phyloP scores from a whole-genome alignment of 1,140 invertebrate species.

The Samia ricini region DNA sequence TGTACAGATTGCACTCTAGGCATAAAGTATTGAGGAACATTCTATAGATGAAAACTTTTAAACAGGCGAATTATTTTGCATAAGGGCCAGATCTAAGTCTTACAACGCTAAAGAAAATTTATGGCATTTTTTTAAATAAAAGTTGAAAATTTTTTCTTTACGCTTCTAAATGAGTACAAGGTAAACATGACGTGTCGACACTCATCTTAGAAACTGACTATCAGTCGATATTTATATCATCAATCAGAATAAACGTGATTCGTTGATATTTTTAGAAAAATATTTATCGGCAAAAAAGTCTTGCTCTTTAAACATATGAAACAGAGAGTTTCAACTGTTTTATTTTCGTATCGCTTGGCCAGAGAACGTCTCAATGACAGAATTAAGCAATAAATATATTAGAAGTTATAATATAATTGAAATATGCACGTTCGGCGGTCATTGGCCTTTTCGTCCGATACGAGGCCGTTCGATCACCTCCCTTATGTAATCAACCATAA shows the following conservation, averaged over 20 bases:
- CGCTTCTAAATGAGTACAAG: neutral
- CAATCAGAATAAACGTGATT: neutral
- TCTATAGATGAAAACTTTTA: too few relatives aligned
- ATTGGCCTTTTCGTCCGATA: constrained; percentile 56
- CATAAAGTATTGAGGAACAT: too few relatives aligned
- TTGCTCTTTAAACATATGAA: neutral
- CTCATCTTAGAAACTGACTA: neutral
- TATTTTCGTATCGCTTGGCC: neutral
- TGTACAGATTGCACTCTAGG: too few relatives aligned
- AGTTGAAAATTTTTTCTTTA: neutral
- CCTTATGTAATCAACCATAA: constrained; percentile 63
- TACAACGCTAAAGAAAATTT: neutral
- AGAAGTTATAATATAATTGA: constrained; percentile 31
- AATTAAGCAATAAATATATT: constrained; percentile 4
- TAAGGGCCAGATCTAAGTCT: too few relatives aligned
- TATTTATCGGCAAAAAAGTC: constrained; percentile 1
- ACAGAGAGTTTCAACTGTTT: neutral
- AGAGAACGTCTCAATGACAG: constrained; percentile 3
- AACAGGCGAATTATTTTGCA: too few relatives aligned
- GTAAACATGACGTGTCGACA: neutral
- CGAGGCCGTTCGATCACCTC: constrained; percentile 72
- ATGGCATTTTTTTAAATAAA: too few relatives aligned
- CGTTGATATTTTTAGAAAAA: neutral
- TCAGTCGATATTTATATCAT: neutral
- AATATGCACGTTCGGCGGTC: constrained; percentile 58